phyloP scores from a whole-genome alignment of 2,113 vertebrate genomes.

The Notothenia rossii region DNA sequence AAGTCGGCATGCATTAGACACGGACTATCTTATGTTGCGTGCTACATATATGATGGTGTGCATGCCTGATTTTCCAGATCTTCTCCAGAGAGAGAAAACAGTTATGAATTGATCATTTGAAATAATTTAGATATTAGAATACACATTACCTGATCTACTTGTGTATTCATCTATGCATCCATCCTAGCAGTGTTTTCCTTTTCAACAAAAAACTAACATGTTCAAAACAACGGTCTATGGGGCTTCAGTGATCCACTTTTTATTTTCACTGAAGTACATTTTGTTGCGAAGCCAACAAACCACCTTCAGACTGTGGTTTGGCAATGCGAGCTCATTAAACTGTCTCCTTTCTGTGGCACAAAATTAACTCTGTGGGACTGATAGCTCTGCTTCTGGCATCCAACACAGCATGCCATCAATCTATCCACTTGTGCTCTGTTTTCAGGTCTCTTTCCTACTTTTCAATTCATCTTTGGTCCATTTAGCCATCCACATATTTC shows the following conservation, averaged over 20 bases:
- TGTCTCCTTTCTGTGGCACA: slow-evolving; percentile 47
- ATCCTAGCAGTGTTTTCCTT: slow-evolving; percentile 14
- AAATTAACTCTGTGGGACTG: slow-evolving; percentile 45
- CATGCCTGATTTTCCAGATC: no score
- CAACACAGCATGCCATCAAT: slow-evolving; percentile 1
- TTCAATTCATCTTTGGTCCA: neutral
- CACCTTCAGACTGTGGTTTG: slow-evolving; percentile 68
- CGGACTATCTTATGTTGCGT: no score
- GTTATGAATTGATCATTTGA: neutral
- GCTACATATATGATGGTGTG: no score
- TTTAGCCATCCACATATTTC: neutral
- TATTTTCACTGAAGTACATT: slow-evolving; percentile 57
- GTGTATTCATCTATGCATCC: slow-evolving; percentile 3
- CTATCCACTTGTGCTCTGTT: neutral
- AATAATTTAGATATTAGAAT: neutral
- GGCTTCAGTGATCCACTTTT: slow-evolving; percentile 66
- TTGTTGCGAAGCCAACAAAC: slow-evolving; percentile 58
- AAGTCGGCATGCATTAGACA: no score
- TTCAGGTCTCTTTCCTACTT: neutral
- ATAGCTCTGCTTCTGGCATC: slow-evolving; percentile 25
- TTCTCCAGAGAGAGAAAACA: no score
- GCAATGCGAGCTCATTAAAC: slow-evolving; percentile 67
- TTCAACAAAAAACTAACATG: neutral
- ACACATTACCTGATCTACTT: neutral
- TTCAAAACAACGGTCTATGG: slow-evolving; percentile 39